Percentiles rank a stretch among this genome's conserved stretches.
Evolutionary conservation across 2,797 vertebrate species (phyloP).

Genomic region (Simalia tracyae): DNA sequence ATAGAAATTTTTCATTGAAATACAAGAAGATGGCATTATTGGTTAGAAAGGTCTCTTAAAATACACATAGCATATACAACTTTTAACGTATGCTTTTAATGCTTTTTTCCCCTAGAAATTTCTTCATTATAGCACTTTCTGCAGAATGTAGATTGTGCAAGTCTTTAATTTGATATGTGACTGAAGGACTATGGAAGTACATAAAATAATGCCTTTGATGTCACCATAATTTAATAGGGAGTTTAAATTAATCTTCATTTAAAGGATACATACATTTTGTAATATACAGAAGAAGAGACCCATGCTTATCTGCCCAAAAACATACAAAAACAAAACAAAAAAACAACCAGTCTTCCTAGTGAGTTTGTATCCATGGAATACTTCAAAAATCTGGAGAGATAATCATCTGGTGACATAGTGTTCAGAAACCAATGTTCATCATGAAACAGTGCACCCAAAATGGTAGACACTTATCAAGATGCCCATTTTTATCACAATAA

Average conservation of each 20-base stretch:
- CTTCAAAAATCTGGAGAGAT: not conserved
- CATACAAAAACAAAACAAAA: not conserved
- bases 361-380: not conserved
- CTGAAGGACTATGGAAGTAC: not conserved
- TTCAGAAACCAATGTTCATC: not conserved
- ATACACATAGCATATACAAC: not conserved
- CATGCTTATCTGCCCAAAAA: not conserved
- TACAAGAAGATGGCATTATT: not conserved
- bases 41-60: not conserved
- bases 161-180: not conserved
- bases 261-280: not conserved
- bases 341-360: rapidly evolving
- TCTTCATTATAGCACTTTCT: not conserved
- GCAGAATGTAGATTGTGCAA: not conserved
- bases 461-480: not conserved
- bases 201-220: not conserved
- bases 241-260: not conserved
- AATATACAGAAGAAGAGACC: not conserved
- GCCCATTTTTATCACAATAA: not conserved
- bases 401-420: not conserved
- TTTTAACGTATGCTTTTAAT: not conserved
- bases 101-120: not conserved
- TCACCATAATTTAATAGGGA: not conserved
- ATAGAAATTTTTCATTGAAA: not conserved
- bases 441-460: conserved; percentile 18